phyloP scores from a whole-genome alignment of 1,140 invertebrate genomes.

The Frieseomelitta varia region DNA sequence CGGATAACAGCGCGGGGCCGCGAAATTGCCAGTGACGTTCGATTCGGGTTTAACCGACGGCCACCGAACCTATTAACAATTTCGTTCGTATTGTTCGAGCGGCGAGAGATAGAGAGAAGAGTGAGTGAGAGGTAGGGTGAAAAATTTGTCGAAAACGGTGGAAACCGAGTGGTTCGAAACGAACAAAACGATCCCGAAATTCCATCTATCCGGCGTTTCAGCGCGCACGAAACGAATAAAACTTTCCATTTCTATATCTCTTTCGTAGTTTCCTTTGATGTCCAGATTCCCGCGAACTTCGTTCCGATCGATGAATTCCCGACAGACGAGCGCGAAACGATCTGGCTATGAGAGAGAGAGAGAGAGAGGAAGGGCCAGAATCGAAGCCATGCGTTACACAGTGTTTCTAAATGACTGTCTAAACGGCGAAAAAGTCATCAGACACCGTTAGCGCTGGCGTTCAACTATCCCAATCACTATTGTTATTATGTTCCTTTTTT shows the following conservation, averaged over 20 bases:
- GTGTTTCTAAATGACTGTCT: background rate
- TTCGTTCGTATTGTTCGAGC: slow-evolving; percentile 10
- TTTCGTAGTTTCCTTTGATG: slow-evolving; percentile 37
- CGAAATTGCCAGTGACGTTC: slow-evolving; percentile 16
- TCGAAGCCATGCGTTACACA: background rate
- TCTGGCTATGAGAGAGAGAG: background rate
- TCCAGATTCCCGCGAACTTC: background rate
- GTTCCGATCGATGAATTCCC: background rate
- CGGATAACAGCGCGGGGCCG: background rate
- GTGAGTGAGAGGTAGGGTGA: background rate
- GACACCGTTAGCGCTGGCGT: background rate
- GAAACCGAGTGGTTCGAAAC: background rate
- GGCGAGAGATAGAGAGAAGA: background rate
- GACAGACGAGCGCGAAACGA: background rate
- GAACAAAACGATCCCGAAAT: slow-evolving; percentile 31
- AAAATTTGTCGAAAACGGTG: slow-evolving; percentile 2
- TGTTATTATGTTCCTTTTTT: background rate
- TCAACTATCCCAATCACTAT: background rate
- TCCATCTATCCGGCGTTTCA: slow-evolving; percentile 18
- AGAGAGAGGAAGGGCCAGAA: too few relatives aligned
- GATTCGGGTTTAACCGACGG: slow-evolving; percentile 31
- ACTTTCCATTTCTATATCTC: slow-evolving; percentile 38
- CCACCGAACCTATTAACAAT: slow-evolving; percentile 37
- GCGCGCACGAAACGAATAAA: background rate
- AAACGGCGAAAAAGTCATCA: background rate